phyloP scores from a whole-genome alignment of 2,797 vertebrate species.

The Tachyglossus aculeatus region DNA sequence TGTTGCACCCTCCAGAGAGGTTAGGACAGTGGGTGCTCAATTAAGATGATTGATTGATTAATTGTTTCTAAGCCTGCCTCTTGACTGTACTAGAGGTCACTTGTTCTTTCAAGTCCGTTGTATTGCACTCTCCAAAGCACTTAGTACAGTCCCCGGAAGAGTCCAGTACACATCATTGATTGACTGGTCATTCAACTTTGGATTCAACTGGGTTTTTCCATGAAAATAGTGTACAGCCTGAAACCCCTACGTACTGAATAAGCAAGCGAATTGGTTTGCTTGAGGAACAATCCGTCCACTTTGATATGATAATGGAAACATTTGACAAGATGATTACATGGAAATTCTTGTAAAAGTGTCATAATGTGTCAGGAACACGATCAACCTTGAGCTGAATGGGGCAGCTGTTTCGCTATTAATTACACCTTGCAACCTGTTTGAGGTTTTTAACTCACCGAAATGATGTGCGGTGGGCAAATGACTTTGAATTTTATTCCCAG shows the following conservation, averaged over 20 bases:
- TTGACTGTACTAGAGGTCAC: too few relatives aligned
- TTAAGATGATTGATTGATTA: too few relatives aligned
- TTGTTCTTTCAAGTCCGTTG: too few relatives aligned
- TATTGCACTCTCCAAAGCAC: too few relatives aligned
- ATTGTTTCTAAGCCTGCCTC: too few relatives aligned
- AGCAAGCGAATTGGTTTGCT: background rate
- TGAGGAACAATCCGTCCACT: background rate
- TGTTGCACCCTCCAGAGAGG: too few relatives aligned
- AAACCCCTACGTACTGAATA: background rate
- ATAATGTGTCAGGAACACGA: conserved; percentile 27
- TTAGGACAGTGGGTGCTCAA: too few relatives aligned
- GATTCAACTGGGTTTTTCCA: too few relatives aligned
- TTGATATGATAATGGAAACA: background rate
- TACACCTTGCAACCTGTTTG: conserved; percentile 7
- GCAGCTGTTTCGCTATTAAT: conserved; percentile 18
- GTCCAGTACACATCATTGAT: too few relatives aligned
- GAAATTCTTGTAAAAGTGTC: background rate
- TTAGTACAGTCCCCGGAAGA: too few relatives aligned
- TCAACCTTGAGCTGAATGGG: conserved; percentile 4
- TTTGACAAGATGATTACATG: conserved; percentile 16
- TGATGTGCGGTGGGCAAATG: background rate
- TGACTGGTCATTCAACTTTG: too few relatives aligned
- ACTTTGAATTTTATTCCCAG: conserved; percentile 14
- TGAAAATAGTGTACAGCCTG: too few relatives aligned
- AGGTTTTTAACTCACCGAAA: conserved; percentile 23